phyloP scores from a whole-genome alignment of 2,888 invertebrate genomes.

The Apantesis nais region DNA sequence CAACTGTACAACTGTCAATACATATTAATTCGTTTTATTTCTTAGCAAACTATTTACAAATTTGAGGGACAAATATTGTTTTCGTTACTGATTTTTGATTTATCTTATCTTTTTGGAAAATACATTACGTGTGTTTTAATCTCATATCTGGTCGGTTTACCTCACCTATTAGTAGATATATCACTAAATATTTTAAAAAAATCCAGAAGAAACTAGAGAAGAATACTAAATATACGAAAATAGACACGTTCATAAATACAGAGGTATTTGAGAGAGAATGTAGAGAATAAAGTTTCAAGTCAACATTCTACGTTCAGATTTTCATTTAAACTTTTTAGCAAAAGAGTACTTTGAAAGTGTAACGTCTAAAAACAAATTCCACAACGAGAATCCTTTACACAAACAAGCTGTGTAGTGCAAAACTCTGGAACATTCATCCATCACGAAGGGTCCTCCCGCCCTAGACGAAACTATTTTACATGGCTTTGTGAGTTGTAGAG shows the following conservation, averaged over 20 bases:
- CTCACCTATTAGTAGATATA: too few species aligned
- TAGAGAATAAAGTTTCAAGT: not conserved
- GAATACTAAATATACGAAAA: not conserved
- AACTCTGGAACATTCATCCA: conserved; percentile 41
- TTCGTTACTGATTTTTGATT: not conserved
- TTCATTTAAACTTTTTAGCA: conserved; percentile 10
- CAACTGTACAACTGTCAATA: conserved; percentile 45
- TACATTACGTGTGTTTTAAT: not conserved
- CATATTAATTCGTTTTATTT: conserved; percentile 8
- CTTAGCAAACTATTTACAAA: not conserved
- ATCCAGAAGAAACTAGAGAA: not conserved
- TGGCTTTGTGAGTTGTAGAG: conserved; percentile 28
- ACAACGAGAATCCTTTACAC: conserved; percentile 21
- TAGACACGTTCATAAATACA: not conserved
- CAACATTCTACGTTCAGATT: not conserved
- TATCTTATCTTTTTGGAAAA: not conserved
- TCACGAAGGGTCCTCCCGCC: conserved; percentile 26
- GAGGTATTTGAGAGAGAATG: not conserved
- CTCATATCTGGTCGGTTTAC: not conserved
- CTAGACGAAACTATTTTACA: conserved; percentile 35
- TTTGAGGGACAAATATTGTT: not conserved
- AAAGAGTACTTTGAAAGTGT: conserved; percentile 1
- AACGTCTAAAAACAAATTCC: conserved; percentile 6
- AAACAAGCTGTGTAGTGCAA: conserved; percentile 36
- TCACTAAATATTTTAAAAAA: not conserved